Percentiles rank a stretch among this genome's conserved stretches.
These are phyloP conservation scores for Gallinago media DNA, from an alignment of 2,113 vertebrate genomes.

Conservation along the genomic window DNA sequence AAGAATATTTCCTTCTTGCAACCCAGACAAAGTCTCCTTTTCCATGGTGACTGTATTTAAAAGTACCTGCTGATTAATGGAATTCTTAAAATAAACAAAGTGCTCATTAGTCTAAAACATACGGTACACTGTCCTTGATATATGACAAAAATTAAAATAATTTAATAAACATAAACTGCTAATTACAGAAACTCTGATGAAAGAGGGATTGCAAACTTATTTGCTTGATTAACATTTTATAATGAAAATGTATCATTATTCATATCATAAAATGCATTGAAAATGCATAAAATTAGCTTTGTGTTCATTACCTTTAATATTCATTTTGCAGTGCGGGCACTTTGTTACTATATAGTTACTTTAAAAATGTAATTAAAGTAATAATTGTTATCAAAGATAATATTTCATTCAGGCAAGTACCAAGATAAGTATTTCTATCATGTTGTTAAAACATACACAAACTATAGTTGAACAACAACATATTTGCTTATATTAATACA, in stretches of 20 bases:
- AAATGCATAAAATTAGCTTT: neutral
- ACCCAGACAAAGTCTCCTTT: neutral
- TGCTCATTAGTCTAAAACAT: constrained; percentile 40
- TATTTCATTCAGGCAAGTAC: neutral
- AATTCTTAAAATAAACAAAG: constrained; percentile 35
- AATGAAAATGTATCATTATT: neutral
- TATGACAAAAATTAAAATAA: constrained; percentile 41
- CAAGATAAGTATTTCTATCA: neutral
- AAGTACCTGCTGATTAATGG: constrained; percentile 3
- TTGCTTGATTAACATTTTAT: constrained; percentile 16
- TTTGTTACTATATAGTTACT: neutral
- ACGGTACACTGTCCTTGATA: constrained; percentile 6
- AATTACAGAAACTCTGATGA: constrained; percentile 33
- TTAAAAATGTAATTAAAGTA: neutral
- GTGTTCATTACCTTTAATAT: neutral
- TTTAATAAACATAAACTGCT: constrained; percentile 43
- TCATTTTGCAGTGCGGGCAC: neutral
- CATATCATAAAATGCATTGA: neutral
- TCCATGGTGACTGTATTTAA: neutral
- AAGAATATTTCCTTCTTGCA: neutral
- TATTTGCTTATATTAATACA: neutral
- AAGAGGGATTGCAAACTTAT: neutral
- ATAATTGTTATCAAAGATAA: neutral
- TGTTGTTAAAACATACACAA: neutral
- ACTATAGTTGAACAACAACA: neutral